These are phyloP conservation scores for Cephus rjabovi DNA, from an alignment of 2,888 invertebrate genomes.

Conservation along the genomic window DNA sequence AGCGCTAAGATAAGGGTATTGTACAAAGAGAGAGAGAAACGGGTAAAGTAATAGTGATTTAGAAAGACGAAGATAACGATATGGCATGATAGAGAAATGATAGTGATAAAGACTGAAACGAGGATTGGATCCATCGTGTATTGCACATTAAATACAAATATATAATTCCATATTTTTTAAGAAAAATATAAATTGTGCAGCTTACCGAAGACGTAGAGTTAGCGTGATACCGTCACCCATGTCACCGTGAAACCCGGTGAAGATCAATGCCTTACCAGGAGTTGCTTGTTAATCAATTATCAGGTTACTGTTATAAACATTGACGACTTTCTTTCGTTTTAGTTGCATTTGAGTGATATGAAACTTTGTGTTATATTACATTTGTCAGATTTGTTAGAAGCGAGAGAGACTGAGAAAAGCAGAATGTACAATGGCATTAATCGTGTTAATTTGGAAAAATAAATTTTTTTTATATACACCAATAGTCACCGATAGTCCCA, in stretches of 20 bases:
- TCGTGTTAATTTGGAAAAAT: background rate
- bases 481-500: background rate
- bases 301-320: slow-evolving; percentile 8
- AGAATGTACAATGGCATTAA: background rate
- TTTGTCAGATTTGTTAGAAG: background rate
- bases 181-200: slow-evolving; percentile 41
- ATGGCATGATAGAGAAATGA: slow-evolving; percentile 14
- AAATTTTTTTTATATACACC: background rate
- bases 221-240: slow-evolving; percentile 61
- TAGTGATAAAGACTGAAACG: slow-evolving; percentile 30
- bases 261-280: slow-evolving; percentile 25
- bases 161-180: slow-evolving; percentile 28
- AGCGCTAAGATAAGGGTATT: slow-evolving; percentile 12
- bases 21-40: slow-evolving; percentile 21
- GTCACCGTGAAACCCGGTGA: slow-evolving; percentile 49
- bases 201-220: slow-evolving; percentile 57
- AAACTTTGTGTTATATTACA: background rate
- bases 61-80: background rate
- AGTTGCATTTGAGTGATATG: background rate
- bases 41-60: slow-evolving; percentile 9
- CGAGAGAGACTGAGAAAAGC: background rate
- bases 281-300: slow-evolving; percentile 57
- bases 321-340: background rate
- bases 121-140: slow-evolving; percentile 30
- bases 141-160: slow-evolving; percentile 62